Base-by-base conservation (phyloP, 2,797 vertebrate genomes). In the Mus spretus region DNA sequence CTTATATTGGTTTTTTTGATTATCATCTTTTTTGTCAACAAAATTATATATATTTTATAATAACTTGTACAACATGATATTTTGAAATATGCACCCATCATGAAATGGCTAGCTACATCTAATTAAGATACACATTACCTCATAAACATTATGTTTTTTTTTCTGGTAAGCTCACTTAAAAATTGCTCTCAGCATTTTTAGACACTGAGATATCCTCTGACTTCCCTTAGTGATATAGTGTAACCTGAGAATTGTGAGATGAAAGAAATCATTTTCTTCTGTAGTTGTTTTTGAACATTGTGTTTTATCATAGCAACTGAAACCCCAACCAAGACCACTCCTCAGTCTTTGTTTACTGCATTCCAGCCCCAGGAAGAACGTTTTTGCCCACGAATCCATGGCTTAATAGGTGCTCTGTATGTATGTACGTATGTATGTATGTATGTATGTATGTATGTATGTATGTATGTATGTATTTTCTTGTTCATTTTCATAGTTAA, bases 81-180 rank as follows among this genome's bases (percentile, higher is more conserved):
- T 93, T 96, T 82, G 20, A 91, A 82, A 82, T 91, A 50, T 40
- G 11, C 37, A 70, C 50, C n/a, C 40, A 28, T 77, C 67, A 50
- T 28, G 34, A 70, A 82, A 93, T 70, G 40, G 37, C 83, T 93
- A 70, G 77, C 40, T 82, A 7, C 61, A 82, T 31, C 65, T 65
- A 81, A 63, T 67, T 90, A 77, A 22, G 26, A 53, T 87, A 40
- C 40, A 6, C 3, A 17, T 78, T 82, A 67, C 31, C 11, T 86
- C 47, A 87, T 15, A 40, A 47, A 65, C 17, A 59, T 74, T 26
- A 24, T 28, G 59, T 1, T 22, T 61, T 59, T 55, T 84, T 44
- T 50, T 31, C 26, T 80, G 28, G 26, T 74, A 15, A 86, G 65
- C 70, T 40, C 31, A 44, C 34, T 31, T 87, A 34, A 93, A 93